Conservation (phyloP, 1,140 invertebrate species). For the Tenebrio molitor region DNA sequence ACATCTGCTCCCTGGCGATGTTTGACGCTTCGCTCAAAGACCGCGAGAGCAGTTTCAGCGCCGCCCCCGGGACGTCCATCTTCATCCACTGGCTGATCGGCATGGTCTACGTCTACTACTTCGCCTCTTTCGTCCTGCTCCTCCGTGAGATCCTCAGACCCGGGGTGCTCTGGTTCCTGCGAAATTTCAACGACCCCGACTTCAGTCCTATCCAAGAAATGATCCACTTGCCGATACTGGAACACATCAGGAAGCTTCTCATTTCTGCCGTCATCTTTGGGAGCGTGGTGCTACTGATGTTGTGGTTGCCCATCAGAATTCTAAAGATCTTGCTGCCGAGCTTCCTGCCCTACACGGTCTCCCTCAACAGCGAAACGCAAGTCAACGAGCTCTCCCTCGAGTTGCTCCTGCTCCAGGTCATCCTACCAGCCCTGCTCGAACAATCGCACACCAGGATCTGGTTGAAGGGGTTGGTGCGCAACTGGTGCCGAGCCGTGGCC, state of each 20-base stretch:
- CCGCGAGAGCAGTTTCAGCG: conserved; percentile 87
- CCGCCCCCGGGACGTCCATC: conserved; percentile 95
- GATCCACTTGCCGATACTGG: conserved; percentile 95
- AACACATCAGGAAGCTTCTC: conserved; percentile 90
- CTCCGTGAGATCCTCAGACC: conserved; percentile 94
- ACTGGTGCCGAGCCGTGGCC: conserved; percentile 91
- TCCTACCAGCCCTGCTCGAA: conserved; percentile 95
- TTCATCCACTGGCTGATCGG: conserved; percentile 99
- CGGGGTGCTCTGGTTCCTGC: conserved; percentile 96
- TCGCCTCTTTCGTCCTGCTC: conserved; percentile 96
- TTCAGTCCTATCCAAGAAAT: conserved; percentile 99
- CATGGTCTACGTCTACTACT: conserved; percentile 99
- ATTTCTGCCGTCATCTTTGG: conserved; percentile 97
- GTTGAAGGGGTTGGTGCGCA: conserved; percentile 88
- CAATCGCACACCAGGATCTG: conserved; percentile 95
- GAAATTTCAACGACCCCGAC: conserved; percentile 98
- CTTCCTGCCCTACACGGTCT: conserved; percentile 95
- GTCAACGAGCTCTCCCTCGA: conserved; percentile 95
- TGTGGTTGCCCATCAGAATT: conserved; percentile 94
- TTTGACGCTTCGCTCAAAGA: conserved; percentile 94
- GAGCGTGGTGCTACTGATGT: conserved; percentile 94
- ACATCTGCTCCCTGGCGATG: conserved; percentile 96
- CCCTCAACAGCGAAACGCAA: conserved; percentile 82
- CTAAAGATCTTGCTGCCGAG: conserved; percentile 86
- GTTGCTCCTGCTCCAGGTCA: conserved; percentile 93